phyloP scores from a whole-genome alignment of 2,113 vertebrate species.

The Columba janthina region DNA sequence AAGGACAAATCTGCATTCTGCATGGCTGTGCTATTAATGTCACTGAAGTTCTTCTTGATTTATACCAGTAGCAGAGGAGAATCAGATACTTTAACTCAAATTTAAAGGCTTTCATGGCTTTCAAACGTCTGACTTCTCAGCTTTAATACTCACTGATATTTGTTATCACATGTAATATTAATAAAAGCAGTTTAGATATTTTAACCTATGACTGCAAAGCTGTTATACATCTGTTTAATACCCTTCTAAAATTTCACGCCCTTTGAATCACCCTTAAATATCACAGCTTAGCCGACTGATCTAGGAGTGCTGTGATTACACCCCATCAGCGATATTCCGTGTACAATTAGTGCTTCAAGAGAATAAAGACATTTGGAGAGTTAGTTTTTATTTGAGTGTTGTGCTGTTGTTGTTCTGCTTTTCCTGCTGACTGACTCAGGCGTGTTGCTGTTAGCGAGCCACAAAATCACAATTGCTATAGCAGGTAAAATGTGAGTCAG shows the following conservation, averaged over 20 bases:
- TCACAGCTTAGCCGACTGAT: not conserved
- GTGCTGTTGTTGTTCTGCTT: not conserved
- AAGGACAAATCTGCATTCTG: constrained; percentile 15
- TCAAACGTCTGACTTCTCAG: not conserved
- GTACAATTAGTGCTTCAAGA: not conserved
- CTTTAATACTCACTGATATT: not conserved
- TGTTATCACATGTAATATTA: constrained; percentile 30
- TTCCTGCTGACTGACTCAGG: not conserved
- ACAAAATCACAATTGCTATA: not conserved
- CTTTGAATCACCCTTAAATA: constrained; percentile 16
- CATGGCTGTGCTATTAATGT: not conserved
- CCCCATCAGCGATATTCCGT: not conserved
- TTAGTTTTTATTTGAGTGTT: not conserved
- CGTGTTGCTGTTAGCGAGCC: not conserved
- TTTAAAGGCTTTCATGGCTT: constrained; percentile 17
- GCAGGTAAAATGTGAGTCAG: not conserved
- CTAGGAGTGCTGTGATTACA: not conserved
- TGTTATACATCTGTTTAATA: constrained; percentile 34
- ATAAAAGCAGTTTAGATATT: constrained; percentile 43
- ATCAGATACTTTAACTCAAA: not conserved
- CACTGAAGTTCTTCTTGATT: constrained; percentile 8
- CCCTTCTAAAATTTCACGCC: constrained; percentile 1
- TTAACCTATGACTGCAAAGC: constrained; percentile 43
- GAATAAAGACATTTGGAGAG: not conserved
- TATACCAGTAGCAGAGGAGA: not conserved